Evolutionary conservation across 2,113 vertebrate species (phyloP).

Genomic region (Xiphophorus hellerii): DNA sequence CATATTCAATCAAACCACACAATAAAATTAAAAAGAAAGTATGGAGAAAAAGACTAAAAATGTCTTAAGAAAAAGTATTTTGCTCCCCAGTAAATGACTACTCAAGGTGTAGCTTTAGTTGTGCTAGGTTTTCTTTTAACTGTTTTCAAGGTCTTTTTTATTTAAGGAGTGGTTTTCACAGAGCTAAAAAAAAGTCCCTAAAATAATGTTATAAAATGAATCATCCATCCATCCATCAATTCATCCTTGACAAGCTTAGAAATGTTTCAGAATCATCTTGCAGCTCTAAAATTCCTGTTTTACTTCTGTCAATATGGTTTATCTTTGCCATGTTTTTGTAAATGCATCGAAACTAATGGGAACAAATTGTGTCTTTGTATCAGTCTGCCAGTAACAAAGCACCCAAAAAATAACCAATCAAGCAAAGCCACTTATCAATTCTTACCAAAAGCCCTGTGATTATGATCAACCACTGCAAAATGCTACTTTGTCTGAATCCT

Average conservation of each 20-base stretch:
- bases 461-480: conserved; percentile 42
- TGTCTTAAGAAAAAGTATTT: too few relatives aligned
- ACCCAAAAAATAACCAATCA: background rate
- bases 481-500: conserved; percentile 32
- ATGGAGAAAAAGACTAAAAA: too few relatives aligned
- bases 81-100: too few relatives aligned
- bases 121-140: background rate
- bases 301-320: background rate
- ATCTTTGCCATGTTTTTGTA: background rate
- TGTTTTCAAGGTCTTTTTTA: background rate
- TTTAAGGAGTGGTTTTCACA: background rate
- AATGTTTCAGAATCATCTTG: background rate
- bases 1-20: too few relatives aligned
- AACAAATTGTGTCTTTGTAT: background rate
- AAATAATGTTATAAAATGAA: too few relatives aligned
- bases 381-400: background rate
- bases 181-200: too few relatives aligned
- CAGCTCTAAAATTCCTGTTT: background rate
- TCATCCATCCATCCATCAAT: background rate
- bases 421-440: conserved; percentile 27
- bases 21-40: too few relatives aligned
- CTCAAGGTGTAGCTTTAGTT: too few relatives aligned
- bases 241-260: background rate
- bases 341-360: background rate
- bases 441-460: conserved; percentile 14